Percentiles rank a stretch among this genome's conserved stretches.
Evolutionary conservation across 2,113 vertebrate species (phyloP).

Genomic region (Alligator mississippiensis): DNA sequence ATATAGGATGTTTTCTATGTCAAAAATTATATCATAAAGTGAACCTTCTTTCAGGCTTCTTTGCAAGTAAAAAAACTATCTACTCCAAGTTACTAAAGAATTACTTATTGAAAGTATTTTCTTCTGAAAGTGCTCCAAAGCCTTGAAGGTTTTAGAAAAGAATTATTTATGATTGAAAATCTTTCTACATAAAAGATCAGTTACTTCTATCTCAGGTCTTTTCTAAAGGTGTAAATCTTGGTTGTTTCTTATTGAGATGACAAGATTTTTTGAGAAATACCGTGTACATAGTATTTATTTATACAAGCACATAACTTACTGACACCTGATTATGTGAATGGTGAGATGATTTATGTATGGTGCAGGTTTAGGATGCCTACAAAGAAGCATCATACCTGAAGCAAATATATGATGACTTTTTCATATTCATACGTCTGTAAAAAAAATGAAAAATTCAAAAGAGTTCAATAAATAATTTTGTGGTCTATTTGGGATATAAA

Average conservation of each 20-base stretch:
- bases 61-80: fast-evolving
- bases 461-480: no score
- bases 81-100: no score
- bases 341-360: constrained; percentile 26
- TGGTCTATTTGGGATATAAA: no score
- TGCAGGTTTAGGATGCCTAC: constrained; percentile 2
- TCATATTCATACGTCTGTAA: not conserved
- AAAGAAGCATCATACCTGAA: constrained; percentile 21
- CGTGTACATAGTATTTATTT: no score
- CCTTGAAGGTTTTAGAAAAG: not conserved
- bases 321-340: not conserved
- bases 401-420: not conserved
- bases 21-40: not conserved
- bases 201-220: not conserved
- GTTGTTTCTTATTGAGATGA: constrained; percentile 29
- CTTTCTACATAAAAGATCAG: not conserved
- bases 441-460: not conserved
- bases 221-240: fast-evolving
- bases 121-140: not conserved
- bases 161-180: not conserved
- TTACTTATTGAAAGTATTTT: not conserved
- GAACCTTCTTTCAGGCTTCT: not conserved
- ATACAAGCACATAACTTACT: not conserved
- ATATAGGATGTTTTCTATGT: not conserved
- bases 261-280: constrained; percentile 2